Evolutionary conservation across 35 echinoderm and acorn worm species (phyloP).

Genomic region (Patiria miniata): DNA sequence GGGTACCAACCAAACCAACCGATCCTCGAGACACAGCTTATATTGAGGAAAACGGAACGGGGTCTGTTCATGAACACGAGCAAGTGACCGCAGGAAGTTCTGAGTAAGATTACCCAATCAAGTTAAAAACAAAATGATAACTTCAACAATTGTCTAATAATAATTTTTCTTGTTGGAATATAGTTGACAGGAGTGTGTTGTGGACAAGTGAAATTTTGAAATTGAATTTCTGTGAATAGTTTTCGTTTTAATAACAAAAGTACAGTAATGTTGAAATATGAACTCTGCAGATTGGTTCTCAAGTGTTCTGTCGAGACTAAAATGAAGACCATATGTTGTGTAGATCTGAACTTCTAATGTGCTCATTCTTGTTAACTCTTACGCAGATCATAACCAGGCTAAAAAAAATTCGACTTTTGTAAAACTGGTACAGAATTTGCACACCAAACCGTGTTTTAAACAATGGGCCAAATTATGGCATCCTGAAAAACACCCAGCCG

Average conservation of each 20-base stretch:
- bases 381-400: too few relatives aligned
- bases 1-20: not conserved
- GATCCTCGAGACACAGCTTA: not conserved
- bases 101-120: not conserved
- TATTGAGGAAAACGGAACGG: not conserved
- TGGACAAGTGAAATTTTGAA: slow-evolving; percentile 6
- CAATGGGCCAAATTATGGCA: too few relatives aligned
- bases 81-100: not conserved
- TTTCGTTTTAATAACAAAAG: not conserved
- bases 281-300: not conserved
- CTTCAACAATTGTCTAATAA: too few relatives aligned
- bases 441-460: too few relatives aligned
- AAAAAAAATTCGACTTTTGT: too few relatives aligned
- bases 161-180: not conserved
- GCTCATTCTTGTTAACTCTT: too few relatives aligned
- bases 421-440: too few relatives aligned
- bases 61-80: not conserved
- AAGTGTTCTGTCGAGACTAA: too few relatives aligned
- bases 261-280: not conserved
- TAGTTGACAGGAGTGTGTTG: slow-evolving; percentile 15
- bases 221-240: slow-evolving; percentile 18
- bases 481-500: too few relatives aligned
- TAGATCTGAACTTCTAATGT: too few relatives aligned
- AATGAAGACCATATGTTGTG: too few relatives aligned
- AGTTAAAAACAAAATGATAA: too few relatives aligned